These are phyloP conservation scores for Circaetus cinerascens DNA, from an alignment of 2,113 vertebrate species.

Conservation along the genomic window DNA sequence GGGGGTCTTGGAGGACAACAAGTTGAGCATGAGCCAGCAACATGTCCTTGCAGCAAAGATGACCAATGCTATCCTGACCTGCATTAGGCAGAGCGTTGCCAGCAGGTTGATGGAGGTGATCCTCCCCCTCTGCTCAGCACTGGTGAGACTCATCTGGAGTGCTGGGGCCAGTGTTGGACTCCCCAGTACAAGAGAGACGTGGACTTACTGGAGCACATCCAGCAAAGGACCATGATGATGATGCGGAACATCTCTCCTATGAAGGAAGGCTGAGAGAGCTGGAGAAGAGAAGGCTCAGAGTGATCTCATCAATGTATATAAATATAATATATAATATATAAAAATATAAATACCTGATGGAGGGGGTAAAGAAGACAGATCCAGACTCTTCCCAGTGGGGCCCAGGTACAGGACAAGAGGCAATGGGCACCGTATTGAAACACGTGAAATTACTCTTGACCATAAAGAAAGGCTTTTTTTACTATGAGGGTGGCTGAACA, in stretches of 20 bases:
- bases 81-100: background rate
- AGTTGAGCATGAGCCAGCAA: background rate
- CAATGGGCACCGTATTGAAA: background rate
- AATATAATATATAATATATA: too few species aligned
- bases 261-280: background rate
- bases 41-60: background rate
- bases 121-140: background rate
- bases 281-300: background rate
- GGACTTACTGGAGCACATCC: background rate
- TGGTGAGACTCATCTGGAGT: background rate
- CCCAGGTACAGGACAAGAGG: background rate
- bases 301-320: background rate
- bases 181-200: background rate
- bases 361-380: background rate
- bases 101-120: background rate
- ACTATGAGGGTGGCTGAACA: background rate
- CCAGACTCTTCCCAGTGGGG: background rate
- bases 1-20: background rate
- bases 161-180: background rate
- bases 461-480: background rate
- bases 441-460: background rate
- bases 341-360: background rate
- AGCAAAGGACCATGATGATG: background rate
- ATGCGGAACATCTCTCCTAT: background rate
- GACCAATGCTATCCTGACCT: background rate